Percentiles rank a stretch among this genome's conserved stretches.
These are phyloP conservation scores for Danio kyathit DNA, from an alignment of 2,797 vertebrate species.

Conservation along the genomic window DNA sequence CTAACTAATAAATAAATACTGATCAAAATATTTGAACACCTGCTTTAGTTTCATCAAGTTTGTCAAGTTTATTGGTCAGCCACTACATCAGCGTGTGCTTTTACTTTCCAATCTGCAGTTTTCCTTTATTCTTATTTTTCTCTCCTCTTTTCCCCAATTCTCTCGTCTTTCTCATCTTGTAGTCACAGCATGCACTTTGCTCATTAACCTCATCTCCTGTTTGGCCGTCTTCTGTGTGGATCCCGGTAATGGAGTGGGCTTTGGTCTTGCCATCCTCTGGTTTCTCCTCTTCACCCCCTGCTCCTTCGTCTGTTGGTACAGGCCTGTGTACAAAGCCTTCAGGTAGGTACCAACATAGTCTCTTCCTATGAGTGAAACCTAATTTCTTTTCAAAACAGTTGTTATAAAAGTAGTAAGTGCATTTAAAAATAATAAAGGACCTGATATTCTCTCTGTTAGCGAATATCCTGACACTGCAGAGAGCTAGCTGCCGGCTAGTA, in stretches of 20 bases:
- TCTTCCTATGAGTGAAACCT: background rate
- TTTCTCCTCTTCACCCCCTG: conserved; percentile 91
- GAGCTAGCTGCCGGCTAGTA: no score
- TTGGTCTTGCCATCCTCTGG: conserved; percentile 96
- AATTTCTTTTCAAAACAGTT: background rate
- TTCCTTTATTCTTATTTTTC: conserved; percentile 1
- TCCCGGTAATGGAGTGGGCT: conserved; percentile 74
- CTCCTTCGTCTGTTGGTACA: conserved; percentile 96
- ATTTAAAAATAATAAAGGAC: no score
- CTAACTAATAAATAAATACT: background rate
- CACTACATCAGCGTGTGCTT: background rate
- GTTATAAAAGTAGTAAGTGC: no score
- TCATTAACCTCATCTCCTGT: conserved; percentile 90
- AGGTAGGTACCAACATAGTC: conserved; percentile 75
- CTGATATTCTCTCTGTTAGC: no score
- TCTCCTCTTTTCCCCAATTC: background rate
- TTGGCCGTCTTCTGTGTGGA: conserved; percentile 89
- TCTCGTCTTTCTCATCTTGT: background rate
- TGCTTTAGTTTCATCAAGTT: background rate
- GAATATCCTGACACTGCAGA: no score
- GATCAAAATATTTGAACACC: background rate
- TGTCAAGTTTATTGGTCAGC: background rate
- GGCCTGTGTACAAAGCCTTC: conserved; percentile 96
- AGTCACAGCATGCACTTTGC: conserved; percentile 77
- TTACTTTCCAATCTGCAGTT: conserved; percentile 2